Percentiles rank a stretch among this genome's conserved stretches.
Evolutionary conservation across 2,113 vertebrate species (phyloP).

Genomic region (Nycticebus coucang): DNA sequence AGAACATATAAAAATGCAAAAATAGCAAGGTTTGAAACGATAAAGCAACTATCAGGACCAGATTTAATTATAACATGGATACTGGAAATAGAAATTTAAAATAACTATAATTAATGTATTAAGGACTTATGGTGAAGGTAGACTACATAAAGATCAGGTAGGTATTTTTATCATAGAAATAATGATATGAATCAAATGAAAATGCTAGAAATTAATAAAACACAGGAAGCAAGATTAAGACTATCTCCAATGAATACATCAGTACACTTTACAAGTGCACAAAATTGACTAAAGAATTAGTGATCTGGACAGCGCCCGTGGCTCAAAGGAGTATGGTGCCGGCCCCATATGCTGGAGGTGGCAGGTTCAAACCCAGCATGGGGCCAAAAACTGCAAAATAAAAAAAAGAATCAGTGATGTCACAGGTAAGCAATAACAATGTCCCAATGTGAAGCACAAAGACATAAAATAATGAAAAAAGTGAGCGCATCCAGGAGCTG

Average conservation of each 20-base stretch:
- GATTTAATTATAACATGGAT: neutral
- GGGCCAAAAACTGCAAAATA: too few species aligned
- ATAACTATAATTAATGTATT: neutral
- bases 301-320: neutral
- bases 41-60: neutral
- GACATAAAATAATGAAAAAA: neutral
- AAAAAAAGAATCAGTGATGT: neutral
- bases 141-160: neutral
- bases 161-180: neutral
- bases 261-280: neutral
- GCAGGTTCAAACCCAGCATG: too few species aligned
- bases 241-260: neutral
- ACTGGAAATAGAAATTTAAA: conserved; percentile 21
- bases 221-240: neutral
- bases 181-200: neutral
- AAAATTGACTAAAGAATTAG: neutral
- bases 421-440: neutral
- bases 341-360: too few species aligned
- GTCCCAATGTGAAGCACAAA: neutral
- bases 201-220: conserved; percentile 8
- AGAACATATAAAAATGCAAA: neutral
- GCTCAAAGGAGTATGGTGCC: too few species aligned
- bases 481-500: neutral
- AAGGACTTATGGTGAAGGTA: neutral
- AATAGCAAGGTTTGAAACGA: neutral